Evolutionary conservation across 2,888 invertebrate genomes (phyloP).

Genomic region (Drosophila planitibia): DNA sequence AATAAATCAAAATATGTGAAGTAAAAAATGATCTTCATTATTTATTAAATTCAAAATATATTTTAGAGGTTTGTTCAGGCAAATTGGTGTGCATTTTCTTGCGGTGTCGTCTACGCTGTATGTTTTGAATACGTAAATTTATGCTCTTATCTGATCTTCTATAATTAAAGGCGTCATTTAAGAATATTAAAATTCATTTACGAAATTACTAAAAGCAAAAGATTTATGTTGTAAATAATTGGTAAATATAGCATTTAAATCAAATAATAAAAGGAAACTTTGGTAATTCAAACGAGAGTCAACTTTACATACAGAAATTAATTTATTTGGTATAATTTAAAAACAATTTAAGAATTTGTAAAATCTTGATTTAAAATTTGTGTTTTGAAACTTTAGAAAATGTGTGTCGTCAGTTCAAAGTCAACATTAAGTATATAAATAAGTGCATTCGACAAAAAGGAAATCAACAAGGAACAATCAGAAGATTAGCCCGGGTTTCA

Average conservation of each 20-base stretch:
- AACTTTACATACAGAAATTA: not conserved
- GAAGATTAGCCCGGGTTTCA: constrained; percentile 4
- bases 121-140: constrained; percentile 5
- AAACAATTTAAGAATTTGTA: too few species aligned
- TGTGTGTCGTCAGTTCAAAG: not conserved
- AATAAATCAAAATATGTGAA: not conserved
- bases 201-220: constrained; percentile 21
- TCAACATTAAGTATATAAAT: not conserved
- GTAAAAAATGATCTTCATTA: not conserved
- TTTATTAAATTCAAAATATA: not conserved
- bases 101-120: constrained; percentile 7
- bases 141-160: constrained; percentile 27
- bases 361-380: too few species aligned
- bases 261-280: not conserved
- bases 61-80: not conserved
- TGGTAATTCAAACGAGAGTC: not conserved
- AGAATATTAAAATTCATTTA: constrained; percentile 30
- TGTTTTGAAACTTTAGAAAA: not conserved
- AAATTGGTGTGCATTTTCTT: not conserved
- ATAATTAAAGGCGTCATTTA: constrained; percentile 24
- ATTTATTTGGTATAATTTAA: not conserved
- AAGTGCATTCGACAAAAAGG: not conserved
- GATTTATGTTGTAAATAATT: not conserved
- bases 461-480: not conserved
- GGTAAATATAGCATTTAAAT: not conserved